Base-by-base conservation (phyloP, 2,888 invertebrate species). In the Drosophila merina region DNA sequence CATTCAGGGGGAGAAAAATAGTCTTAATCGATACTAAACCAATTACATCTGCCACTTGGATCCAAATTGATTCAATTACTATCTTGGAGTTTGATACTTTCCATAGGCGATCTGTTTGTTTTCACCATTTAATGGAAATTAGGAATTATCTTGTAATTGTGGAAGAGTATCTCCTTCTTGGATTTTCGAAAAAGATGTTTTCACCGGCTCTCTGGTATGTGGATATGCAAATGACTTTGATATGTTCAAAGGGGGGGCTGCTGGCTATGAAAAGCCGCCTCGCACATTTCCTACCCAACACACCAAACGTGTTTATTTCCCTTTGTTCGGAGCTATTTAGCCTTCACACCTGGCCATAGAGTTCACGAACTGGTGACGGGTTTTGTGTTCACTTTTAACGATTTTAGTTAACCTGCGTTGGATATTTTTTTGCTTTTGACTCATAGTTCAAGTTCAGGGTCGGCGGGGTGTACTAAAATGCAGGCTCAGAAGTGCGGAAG, bases 271-370 rank as follows among this genome's bases (percentile, higher is more conserved):
- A 63, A 54, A 58, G 42, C 57, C 30, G 25, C 57, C 50, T 28
- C 42, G 44, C 49, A 76, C 36, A 36, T 62, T 77, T 68, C 25
- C 66, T 57, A 62, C 28, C 5, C 28, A 28, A 28, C 66, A 48
- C 20, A 38, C 48, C 57, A 54, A 58, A 82, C 79, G 79, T 52
- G 44, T 55, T 54, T 50, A 40, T 50, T 58, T 75, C 14, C 44
- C 44, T 57, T 52, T 70, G 51, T 60, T 57, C 52, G 68, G 59
- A 70, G 6, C 56, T 49, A 74, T 83, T 77, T 79, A 57, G 76
- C 82, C 82, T 82, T 86, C 82, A 86, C 86, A 82, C 86, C 64
- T 86, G 84, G 69, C 80, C 69, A 63, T 66, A 83, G 74, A 86
- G 86, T 83, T 82, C 84, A 67, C 56, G 81, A 80, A 80, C 78